Evolutionary conservation across 2,888 invertebrate species (phyloP).

Genomic region (Nephrotoma guestfalica): DNA sequence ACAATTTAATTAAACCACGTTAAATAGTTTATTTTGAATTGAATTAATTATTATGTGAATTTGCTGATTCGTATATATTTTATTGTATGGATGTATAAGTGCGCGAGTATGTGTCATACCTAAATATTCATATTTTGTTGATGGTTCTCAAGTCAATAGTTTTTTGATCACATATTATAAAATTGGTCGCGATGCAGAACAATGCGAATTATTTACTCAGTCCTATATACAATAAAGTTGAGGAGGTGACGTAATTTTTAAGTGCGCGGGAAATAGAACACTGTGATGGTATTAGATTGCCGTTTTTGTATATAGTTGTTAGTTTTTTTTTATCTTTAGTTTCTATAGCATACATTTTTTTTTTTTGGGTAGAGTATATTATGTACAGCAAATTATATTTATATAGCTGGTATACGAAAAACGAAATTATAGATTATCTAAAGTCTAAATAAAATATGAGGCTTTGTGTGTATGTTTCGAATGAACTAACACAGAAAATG

Average conservation of each 20-base stretch:
- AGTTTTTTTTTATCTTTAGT: background rate
- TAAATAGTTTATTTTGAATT: background rate
- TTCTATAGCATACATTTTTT: background rate
- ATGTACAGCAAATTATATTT: background rate
- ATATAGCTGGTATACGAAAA: background rate
- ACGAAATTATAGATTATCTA: background rate
- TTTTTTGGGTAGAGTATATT: background rate
- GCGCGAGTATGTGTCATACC: background rate
- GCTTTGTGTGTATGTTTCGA: background rate
- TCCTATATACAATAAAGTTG: background rate
- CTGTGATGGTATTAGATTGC: background rate
- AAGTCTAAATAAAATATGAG: background rate
- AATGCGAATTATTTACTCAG: background rate
- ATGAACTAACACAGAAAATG: background rate
- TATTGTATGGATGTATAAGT: background rate
- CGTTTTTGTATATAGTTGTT: background rate
- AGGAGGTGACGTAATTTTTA: background rate
- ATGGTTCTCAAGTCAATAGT: background rate
- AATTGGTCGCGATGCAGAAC: background rate
- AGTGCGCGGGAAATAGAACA: background rate
- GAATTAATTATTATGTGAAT: background rate
- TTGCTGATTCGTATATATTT: background rate
- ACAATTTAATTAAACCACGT: background rate
- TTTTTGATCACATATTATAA: background rate
- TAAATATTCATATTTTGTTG: background rate